Conservation (phyloP, 2,888 invertebrate species). For the Rhorus exstirpatorius region DNA sequence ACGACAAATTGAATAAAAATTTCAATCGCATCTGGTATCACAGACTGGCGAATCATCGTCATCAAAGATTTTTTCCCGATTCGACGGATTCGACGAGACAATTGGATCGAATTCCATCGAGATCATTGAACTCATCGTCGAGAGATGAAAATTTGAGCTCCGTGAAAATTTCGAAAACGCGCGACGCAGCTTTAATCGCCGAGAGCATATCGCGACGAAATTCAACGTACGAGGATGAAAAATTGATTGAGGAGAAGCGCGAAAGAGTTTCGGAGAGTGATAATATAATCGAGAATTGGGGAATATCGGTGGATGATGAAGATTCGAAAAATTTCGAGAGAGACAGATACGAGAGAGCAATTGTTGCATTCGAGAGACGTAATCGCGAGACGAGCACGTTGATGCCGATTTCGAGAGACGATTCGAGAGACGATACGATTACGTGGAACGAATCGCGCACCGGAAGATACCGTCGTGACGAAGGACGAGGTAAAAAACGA, state of each 20-base stretch:
- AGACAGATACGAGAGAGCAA: conserved; percentile 72
- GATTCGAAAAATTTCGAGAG: conserved; percentile 42
- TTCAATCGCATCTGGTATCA: conserved; percentile 72
- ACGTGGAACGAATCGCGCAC: conserved; percentile 76
- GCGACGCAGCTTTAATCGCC: background rate
- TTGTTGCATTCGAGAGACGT: conserved; percentile 65
- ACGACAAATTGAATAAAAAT: conserved; percentile 76
- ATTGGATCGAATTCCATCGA: background rate
- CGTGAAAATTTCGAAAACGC: background rate
- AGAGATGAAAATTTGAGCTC: conserved; percentile 25
- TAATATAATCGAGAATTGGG: conserved; percentile 36
- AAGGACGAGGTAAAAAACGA: conserved; percentile 83
- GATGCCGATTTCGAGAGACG: conserved; percentile 52
- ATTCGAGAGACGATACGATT: conserved; percentile 58
- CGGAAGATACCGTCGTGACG: conserved; percentile 79
- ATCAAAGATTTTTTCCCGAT: background rate
- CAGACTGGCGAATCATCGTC: conserved; percentile 17
- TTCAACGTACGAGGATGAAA: conserved; percentile 33
- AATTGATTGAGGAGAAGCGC: conserved; percentile 11
- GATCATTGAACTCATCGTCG: conserved; percentile 29
- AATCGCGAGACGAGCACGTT: conserved; percentile 66
- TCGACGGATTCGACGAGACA: conserved; percentile 24
- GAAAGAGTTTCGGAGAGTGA: conserved; percentile 9
- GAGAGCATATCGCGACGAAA: conserved; percentile 24
- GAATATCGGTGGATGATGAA: conserved; percentile 10